Percentiles rank a stretch among this genome's conserved stretches.
Evolutionary conservation across 2,888 invertebrate species (phyloP).

Genomic region (Lasioglossum pauxillum): DNA sequence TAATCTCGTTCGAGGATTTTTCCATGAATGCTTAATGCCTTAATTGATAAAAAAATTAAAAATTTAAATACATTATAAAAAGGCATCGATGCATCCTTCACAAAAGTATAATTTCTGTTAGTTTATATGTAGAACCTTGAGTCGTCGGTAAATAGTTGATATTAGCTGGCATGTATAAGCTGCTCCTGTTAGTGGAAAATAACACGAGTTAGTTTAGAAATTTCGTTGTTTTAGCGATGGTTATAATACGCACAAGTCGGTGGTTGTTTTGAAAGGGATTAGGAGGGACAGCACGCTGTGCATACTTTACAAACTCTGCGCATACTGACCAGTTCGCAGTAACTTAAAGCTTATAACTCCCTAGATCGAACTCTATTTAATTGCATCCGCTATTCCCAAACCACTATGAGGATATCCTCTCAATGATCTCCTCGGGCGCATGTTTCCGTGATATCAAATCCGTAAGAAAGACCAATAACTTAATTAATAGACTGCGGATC

Average conservation of each 20-base stretch:
- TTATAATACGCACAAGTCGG: neutral
- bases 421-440: neutral
- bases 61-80: neutral
- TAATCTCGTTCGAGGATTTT: no score
- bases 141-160: neutral
- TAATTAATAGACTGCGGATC: no score
- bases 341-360: constrained; percentile 13
- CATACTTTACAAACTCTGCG: constrained; percentile 9
- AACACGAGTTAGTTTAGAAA: neutral
- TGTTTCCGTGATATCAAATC: neutral
- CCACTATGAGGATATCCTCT: neutral
- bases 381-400: neutral
- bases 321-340: neutral
- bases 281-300: neutral
- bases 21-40: no score
- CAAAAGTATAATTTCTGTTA: neutral
- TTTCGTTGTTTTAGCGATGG: neutral
- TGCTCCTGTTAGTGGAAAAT: neutral
- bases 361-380: neutral
- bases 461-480: neutral
- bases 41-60: no score
- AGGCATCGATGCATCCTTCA: neutral
- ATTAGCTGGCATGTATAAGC: neutral
- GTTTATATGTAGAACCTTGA: neutral
- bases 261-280: neutral